These are phyloP conservation scores for Sphaeramia orbicularis DNA, from an alignment of 2,797 vertebrate species.

Conservation along the genomic window DNA sequence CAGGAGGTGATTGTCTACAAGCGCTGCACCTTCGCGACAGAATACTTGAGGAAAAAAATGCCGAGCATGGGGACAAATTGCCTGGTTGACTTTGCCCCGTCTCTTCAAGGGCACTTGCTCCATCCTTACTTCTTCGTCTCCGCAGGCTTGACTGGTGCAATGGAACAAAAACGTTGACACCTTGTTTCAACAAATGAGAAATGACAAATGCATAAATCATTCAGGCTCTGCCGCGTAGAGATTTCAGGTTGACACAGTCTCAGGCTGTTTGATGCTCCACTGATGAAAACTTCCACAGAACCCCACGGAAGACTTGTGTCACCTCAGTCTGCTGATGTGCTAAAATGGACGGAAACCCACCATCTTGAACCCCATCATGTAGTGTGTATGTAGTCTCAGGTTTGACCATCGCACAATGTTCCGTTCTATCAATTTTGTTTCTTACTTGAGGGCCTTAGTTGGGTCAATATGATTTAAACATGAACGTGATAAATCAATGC, in stretches of 20 bases:
- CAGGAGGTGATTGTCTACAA: conserved; percentile 37
- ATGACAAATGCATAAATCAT: conserved; percentile 88
- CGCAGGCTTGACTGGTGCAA: conserved; percentile 69
- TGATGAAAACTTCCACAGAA: conserved; percentile 67
- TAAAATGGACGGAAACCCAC: conserved; percentile 38
- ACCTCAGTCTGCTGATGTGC: conserved; percentile 22
- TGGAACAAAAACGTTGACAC: conserved; percentile 79
- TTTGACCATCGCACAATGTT: neutral
- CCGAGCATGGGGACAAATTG: conserved; percentile 43
- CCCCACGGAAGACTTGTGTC: conserved; percentile 39
- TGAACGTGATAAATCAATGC: conserved; percentile 6
- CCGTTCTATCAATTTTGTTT: conserved; percentile 8
- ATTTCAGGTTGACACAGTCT: conserved; percentile 74
- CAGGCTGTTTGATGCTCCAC: conserved; percentile 62
- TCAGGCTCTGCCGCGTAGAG: conserved; percentile 74
- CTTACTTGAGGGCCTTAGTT: neutral
- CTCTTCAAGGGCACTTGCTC: conserved; percentile 77
- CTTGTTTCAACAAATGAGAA: conserved; percentile 86
- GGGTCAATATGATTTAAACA: conserved; percentile 24
- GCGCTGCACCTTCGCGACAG: conserved; percentile 21
- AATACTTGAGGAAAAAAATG: conserved; percentile 30
- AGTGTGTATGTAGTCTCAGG: neutral
- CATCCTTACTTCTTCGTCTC: conserved; percentile 66
- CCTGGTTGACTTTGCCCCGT: conserved; percentile 70
- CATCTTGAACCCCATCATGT: conserved; percentile 2